Conservation (phyloP, 2,797 vertebrate genomes). For the Poecilia wingei region DNA sequence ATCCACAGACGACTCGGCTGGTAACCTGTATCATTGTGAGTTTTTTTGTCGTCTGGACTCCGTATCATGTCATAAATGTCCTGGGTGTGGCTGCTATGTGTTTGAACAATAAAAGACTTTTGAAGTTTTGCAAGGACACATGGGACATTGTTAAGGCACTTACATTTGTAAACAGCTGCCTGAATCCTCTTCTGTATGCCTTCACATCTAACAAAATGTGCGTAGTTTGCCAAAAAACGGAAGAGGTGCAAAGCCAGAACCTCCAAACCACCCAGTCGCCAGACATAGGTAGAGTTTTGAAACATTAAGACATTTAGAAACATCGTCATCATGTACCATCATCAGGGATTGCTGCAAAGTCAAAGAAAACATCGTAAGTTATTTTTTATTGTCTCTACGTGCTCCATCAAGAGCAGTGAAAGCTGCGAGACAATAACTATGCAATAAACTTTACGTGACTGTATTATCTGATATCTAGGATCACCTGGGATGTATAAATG, state of each 20-base stretch:
- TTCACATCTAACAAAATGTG: slow-evolving; percentile 28
- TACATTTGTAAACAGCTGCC: slow-evolving; percentile 26
- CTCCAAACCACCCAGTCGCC: background rate
- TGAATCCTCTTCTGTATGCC: slow-evolving; percentile 43
- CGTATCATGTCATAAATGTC: slow-evolving; percentile 14
- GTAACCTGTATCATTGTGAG: slow-evolving; percentile 24
- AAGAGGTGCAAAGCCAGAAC: background rate
- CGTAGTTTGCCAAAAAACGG: background rate
- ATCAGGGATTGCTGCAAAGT: no score
- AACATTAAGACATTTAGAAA: background rate
- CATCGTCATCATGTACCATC: no score
- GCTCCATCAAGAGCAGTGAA: no score
- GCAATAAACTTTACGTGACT: no score
- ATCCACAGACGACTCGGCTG: slow-evolving; percentile 27
- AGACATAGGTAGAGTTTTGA: background rate
- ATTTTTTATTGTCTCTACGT: no score
- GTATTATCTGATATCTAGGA: no score
- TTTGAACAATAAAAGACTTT: background rate
- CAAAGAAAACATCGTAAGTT: no score
- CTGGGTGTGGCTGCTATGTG: slow-evolving; percentile 4
- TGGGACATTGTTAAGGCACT: background rate
- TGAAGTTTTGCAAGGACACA: background rate
- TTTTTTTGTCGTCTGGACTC: slow-evolving; percentile 31
- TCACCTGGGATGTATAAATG: no score
- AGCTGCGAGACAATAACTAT: no score